Evolutionary conservation across 2,888 invertebrate species (phyloP), one percentile per base, ranked within the genome.

Genomic region (Mystacides longicornis): DNA sequence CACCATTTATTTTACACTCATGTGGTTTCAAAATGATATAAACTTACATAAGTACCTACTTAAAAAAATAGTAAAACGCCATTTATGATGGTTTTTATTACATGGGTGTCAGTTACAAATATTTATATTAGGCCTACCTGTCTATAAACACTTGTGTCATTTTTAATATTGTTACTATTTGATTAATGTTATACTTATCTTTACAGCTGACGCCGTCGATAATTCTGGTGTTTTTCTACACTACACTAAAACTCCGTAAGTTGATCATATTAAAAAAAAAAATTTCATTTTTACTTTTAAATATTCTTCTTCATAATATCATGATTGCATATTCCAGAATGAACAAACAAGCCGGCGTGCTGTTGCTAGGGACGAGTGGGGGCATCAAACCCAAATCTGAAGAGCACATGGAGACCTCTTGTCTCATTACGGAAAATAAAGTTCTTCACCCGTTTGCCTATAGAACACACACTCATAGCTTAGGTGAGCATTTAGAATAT

Each of bases 381-480:
- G 65, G 68, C 14, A 89, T 98, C 60, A 81, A 83, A 0, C 80
- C 90, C 0, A 77, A 80, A 61, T 70, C 74, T 5, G 74, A 81
- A 1, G 92, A 89, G 61, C 83, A 91, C 65, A 91, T 99, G 90
- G 98, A 99, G 73, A 83, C 92, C 0, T 87, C 92, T 0, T 99
- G 98, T 71, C 75, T 77, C 54, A 81, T 94, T 48, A 74, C 73
- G 2, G 91, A 93, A 67, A 78, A 89, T 53, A 91, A 93, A 69
- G 81, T 82, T 3, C 82, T 99, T 49, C 85, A 95, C 76, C 99
- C 98, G 0, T 93, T 99, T 73, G 96, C 95, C 0, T 98, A 90
- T 74, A 82, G 98, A 60, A 90, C 90, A 0, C 98, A 99, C 68
- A 96, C 98, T 0, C 98, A 99, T 66, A 79, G 83, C 21, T 80